Evolutionary conservation across 2,113 vertebrate genomes (phyloP).

Genomic region (Leucopsar rothschildi): DNA sequence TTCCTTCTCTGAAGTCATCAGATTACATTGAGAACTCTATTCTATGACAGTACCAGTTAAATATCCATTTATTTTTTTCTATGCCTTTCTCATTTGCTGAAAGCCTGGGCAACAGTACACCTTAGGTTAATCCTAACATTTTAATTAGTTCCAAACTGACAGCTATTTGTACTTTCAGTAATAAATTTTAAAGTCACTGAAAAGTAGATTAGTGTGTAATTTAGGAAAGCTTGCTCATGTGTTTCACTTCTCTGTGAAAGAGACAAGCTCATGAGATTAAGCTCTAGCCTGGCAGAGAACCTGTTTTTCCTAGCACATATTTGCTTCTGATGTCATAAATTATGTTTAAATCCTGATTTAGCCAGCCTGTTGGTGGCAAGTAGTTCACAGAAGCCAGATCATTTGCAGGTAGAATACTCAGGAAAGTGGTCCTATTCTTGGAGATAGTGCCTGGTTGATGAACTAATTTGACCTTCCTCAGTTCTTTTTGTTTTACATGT

Average conservation of each 20-base stretch:
- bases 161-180: conserved; percentile 22
- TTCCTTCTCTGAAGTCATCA: neutral
- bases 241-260: neutral
- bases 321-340: neutral
- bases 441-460: neutral
- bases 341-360: neutral
- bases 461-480: neutral
- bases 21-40: neutral
- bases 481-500: neutral
- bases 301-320: neutral
- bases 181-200: conserved; percentile 39
- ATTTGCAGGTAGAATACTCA: neutral
- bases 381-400: neutral
- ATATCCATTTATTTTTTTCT: neutral
- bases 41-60: neutral
- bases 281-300: neutral
- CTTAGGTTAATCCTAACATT: conserved; percentile 46
- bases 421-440: neutral
- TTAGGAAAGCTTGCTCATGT: conserved; percentile 23
- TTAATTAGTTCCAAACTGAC: conserved; percentile 48
- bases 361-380: neutral
- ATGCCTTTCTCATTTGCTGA: neutral
- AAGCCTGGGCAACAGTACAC: conserved; percentile 2
- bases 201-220: conserved; percentile 44
- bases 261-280: neutral